Percentiles rank a stretch among this genome's conserved stretches.
phyloP scores from a whole-genome alignment of 2,113 vertebrate species.

The Tragelaphus strepsiceros region DNA sequence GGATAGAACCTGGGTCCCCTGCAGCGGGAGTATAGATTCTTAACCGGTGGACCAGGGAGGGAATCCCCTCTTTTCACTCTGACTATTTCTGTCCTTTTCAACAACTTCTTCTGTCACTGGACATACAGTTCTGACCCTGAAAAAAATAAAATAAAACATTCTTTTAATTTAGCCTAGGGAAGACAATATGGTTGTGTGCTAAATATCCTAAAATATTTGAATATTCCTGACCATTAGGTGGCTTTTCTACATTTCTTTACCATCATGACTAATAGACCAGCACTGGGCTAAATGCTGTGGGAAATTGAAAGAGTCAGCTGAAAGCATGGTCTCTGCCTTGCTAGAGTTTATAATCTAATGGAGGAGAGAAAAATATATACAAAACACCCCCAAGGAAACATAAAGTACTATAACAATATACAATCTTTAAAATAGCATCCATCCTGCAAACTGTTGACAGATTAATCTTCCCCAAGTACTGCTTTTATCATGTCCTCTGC shows the following conservation, averaged over 20 bases:
- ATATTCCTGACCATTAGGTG: neutral
- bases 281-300: neutral
- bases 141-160: neutral
- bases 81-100: neutral
- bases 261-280: neutral
- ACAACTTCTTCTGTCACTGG: neutral
- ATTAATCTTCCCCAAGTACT: constrained; percentile 64
- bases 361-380: constrained; percentile 61
- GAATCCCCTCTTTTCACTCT: neutral
- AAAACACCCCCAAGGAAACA: constrained; percentile 66
- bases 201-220: neutral
- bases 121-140: neutral
- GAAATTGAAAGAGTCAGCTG: neutral
- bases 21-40: neutral
- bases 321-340: constrained; percentile 33
- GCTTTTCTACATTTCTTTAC: neutral
- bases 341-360: constrained; percentile 49
- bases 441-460: constrained; percentile 59
- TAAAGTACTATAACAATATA: constrained; percentile 69
- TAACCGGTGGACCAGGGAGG: neutral
- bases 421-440: constrained; percentile 68
- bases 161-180: neutral
- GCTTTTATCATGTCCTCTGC: constrained; percentile 61
- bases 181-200: neutral
- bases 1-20: too few species aligned